Conservation (phyloP, 2,888 invertebrate species). For the Phytoseiulus persimilis region DNA sequence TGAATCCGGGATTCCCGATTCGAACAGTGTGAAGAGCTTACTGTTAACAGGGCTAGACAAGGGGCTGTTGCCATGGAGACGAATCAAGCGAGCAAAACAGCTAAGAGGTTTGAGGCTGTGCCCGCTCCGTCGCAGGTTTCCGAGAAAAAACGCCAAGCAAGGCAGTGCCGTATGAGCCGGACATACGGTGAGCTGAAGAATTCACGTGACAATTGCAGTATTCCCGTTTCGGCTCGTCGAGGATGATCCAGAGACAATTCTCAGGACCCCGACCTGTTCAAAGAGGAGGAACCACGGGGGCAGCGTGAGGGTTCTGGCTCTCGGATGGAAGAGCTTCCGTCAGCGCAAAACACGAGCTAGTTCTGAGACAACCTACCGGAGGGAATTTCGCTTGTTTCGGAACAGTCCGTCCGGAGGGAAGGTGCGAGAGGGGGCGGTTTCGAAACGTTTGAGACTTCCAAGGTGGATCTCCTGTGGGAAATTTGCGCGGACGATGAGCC, state of each 20-base stretch:
- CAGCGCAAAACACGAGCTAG: no score
- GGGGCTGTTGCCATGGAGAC: background rate
- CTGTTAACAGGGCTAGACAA: background rate
- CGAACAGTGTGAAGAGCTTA: background rate
- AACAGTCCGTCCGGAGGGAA: background rate
- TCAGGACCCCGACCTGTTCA: no score
- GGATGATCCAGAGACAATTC: no score
- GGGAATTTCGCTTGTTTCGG: background rate
- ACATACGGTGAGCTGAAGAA: no score
- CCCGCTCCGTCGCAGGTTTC: background rate
- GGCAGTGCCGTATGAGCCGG: no score
- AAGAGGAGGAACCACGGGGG: no score
- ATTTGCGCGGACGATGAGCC: background rate
- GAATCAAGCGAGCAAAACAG: background rate
- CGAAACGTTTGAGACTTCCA: background rate
- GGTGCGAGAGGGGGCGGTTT: background rate
- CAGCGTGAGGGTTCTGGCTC: no score
- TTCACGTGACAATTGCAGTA: no score
- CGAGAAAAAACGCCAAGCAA: no score
- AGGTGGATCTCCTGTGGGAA: background rate
- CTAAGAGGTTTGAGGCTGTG: background rate
- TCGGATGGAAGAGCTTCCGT: no score
- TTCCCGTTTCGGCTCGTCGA: no score
- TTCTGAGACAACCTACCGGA: no score
- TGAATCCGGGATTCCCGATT: background rate